These are phyloP conservation scores for Diarsia dahlii DNA, from an alignment of 2,888 invertebrate species.

Conservation along the genomic window DNA sequence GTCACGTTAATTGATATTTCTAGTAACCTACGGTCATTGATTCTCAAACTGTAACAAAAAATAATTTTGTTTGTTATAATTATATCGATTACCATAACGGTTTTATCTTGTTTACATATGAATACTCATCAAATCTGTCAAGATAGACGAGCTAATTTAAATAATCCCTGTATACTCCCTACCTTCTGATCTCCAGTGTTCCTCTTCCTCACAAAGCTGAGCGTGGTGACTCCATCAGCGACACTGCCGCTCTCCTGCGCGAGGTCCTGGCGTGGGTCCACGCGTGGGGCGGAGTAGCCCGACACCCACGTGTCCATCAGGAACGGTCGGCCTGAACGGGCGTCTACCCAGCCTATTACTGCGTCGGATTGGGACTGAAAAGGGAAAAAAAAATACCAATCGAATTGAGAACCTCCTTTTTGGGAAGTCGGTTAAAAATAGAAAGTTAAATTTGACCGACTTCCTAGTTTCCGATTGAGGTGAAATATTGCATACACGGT, in stretches of 20 bases:
- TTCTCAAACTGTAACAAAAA: not conserved
- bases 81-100: not conserved
- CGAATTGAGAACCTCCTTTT: too few species aligned
- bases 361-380: slow-evolving; percentile 96
- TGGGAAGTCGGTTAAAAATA: too few species aligned
- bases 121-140: not conserved
- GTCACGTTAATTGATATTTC: not conserved
- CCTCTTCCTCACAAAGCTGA: slow-evolving; percentile 95
- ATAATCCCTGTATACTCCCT: not conserved
- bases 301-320: slow-evolving; percentile 97
- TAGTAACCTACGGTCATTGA: not conserved
- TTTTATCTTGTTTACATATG: not conserved
- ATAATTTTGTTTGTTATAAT: not conserved
- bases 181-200: slow-evolving; percentile 92
- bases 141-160: not conserved
- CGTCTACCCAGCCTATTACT: slow-evolving; percentile 97
- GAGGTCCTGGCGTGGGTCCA: slow-evolving; percentile 94
- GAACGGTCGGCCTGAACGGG: slow-evolving; percentile 94
- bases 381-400: too few species aligned
- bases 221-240: slow-evolving; percentile 94
- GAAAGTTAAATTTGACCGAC: too few species aligned
- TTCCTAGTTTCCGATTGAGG: not conserved
- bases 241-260: slow-evolving; percentile 92
- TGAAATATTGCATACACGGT: too few species aligned
- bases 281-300: slow-evolving; percentile 94